phyloP scores from a whole-genome alignment of 2,113 vertebrate genomes.

The Nesoenas mayeri region DNA sequence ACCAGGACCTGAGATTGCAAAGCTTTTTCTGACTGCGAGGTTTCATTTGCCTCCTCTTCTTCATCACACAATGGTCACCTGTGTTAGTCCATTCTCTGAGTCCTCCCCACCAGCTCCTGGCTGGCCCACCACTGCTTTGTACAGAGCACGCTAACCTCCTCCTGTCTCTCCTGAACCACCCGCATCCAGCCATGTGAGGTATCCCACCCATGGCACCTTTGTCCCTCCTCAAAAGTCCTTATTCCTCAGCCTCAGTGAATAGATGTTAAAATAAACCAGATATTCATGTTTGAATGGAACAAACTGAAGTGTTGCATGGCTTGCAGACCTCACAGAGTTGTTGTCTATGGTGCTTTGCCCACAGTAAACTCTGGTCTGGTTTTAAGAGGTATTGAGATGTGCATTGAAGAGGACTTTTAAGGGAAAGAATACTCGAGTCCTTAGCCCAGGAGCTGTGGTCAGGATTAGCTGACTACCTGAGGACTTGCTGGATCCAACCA shows the following conservation, averaged over 20 bases:
- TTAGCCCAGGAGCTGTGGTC: neutral
- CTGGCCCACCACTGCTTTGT: neutral
- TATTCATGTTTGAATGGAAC: neutral
- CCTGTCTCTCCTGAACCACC: neutral
- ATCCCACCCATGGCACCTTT: neutral
- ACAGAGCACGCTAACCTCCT: neutral
- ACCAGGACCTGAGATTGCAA: fast-evolving
- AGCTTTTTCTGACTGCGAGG: neutral
- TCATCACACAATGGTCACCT: neutral
- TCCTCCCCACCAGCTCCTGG: neutral
- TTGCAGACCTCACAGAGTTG: neutral
- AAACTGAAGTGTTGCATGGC: neutral
- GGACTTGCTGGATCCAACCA: neutral
- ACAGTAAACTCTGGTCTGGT: neutral
- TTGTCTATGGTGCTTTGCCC: neutral
- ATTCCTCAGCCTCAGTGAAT: neutral
- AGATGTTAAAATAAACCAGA: neutral
- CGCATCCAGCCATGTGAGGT: fast-evolving
- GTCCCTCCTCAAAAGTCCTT: neutral
- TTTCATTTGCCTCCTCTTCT: neutral
- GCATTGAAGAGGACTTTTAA: neutral
- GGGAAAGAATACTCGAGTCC: neutral
- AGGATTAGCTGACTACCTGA: neutral
- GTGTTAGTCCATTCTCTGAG: neutral
- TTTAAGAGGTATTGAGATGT: neutral